phyloP scores from a whole-genome alignment of 2,113 vertebrate species.

The Proterorhinus semilunaris region DNA sequence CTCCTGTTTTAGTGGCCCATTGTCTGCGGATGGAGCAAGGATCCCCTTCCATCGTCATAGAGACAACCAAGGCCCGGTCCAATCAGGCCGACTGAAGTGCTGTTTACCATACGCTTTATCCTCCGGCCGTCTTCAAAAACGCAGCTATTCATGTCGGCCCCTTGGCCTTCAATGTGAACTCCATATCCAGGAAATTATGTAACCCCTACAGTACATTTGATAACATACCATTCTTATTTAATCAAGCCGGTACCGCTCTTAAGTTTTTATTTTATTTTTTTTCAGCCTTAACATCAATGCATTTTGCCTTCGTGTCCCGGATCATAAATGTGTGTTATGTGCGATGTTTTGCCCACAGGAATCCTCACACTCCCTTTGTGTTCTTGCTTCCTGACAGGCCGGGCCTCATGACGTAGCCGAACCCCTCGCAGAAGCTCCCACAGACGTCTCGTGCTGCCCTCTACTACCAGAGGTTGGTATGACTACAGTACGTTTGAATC shows the following conservation, averaged over 20 bases:
- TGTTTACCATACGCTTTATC: conserved; percentile 26
- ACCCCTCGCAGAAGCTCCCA: conserved; percentile 8
- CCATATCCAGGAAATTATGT: not conserved
- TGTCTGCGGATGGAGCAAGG: conserved; percentile 12
- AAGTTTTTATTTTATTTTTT: no score
- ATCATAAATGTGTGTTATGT: not conserved
- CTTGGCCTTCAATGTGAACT: not conserved
- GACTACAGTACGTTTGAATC: no score
- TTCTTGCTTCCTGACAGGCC: conserved; percentile 25
- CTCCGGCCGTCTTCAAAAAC: conserved; percentile 20
- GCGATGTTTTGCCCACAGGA: not conserved
- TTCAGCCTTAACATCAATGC: no score
- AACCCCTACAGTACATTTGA: not conserved
- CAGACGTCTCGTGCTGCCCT: conserved; percentile 20
- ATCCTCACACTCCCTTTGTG: not conserved
- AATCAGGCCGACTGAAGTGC: conserved; percentile 46
- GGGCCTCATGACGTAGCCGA: conserved; percentile 47
- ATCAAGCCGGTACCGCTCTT: no score
- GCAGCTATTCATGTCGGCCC: conserved; percentile 1
- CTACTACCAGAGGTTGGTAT: conserved; percentile 37
- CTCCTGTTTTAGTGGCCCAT: conserved; percentile 14
- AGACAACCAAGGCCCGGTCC: conserved; percentile 27
- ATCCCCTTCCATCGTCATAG: conserved; percentile 23
- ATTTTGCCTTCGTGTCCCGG: not conserved
- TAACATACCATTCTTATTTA: no score